Conservation (phyloP, 1,140 invertebrate species). For the Lasioglossum baleicum region DNA sequence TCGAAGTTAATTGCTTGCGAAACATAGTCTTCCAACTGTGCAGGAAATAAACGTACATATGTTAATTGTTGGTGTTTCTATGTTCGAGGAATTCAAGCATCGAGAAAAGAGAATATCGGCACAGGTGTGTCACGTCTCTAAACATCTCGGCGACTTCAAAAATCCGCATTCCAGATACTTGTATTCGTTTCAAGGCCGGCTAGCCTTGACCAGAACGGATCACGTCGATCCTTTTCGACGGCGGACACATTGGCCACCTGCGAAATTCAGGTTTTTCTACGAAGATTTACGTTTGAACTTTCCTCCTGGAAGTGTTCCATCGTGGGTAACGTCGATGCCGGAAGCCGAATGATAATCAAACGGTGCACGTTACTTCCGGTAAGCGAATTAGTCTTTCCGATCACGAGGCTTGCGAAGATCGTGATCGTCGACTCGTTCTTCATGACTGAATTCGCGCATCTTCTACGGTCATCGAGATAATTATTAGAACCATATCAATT, state of each 20-base stretch:
- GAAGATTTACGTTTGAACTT: neutral
- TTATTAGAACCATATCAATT: neutral
- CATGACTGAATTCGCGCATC: neutral
- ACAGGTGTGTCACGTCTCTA: neutral
- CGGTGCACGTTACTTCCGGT: conserved; percentile 44
- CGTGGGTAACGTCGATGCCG: conserved; percentile 12
- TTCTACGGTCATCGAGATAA: neutral
- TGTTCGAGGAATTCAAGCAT: no score
- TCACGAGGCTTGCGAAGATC: conserved; percentile 17
- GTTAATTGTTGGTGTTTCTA: no score
- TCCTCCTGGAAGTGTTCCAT: neutral
- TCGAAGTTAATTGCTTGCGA: no score
- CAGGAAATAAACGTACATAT: no score
- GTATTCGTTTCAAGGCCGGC: conserved; percentile 29
- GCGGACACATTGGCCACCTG: neutral
- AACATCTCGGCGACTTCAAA: neutral
- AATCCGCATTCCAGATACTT: conserved; percentile 20
- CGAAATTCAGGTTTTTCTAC: neutral
- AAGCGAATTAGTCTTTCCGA: conserved; percentile 33
- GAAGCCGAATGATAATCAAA: conserved; percentile 45
- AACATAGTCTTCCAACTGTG: no score
- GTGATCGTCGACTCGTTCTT: conserved; percentile 15
- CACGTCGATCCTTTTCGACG: neutral
- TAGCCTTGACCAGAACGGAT: neutral
- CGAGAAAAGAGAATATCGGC: neutral